These are phyloP conservation scores for Pomacea canaliculata DNA, from an alignment of 2,888 invertebrate genomes.

Conservation along the genomic window DNA sequence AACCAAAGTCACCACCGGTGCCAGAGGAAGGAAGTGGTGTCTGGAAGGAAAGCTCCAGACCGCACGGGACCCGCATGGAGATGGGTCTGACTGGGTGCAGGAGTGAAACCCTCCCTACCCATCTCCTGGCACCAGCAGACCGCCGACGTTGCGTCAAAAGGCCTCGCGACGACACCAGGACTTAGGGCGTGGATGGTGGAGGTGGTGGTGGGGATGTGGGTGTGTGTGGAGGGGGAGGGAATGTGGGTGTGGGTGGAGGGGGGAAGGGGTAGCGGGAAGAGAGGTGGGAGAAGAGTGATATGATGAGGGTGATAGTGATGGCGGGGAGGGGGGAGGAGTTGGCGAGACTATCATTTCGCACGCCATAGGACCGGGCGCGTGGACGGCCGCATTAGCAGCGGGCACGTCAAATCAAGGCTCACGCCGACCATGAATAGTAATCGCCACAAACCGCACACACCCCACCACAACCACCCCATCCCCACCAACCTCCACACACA, in stretches of 20 bases:
- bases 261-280: neutral
- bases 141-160: too few species aligned
- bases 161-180: too few species aligned
- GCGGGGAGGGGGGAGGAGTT: neutral
- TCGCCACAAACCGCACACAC: neutral
- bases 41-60: too few species aligned
- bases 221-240: neutral
- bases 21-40: too few species aligned
- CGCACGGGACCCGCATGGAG: too few species aligned
- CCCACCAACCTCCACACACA: neutral
- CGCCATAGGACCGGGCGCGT: slow-evolving; percentile 1
- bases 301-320: neutral
- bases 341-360: neutral
- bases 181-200: too few species aligned
- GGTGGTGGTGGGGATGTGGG: neutral
- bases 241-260: neutral
- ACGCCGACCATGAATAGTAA: slow-evolving; percentile 10
- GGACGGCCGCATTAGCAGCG: slow-evolving; percentile 1
- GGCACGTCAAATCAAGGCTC: slow-evolving; percentile 12
- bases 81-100: too few species aligned
- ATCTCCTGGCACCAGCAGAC: too few species aligned
- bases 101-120: too few species aligned
- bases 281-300: neutral
- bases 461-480: neutral
- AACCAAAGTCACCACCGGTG: too few species aligned